phyloP scores from a whole-genome alignment of 2,113 vertebrate species.

The Nibea coibor region DNA sequence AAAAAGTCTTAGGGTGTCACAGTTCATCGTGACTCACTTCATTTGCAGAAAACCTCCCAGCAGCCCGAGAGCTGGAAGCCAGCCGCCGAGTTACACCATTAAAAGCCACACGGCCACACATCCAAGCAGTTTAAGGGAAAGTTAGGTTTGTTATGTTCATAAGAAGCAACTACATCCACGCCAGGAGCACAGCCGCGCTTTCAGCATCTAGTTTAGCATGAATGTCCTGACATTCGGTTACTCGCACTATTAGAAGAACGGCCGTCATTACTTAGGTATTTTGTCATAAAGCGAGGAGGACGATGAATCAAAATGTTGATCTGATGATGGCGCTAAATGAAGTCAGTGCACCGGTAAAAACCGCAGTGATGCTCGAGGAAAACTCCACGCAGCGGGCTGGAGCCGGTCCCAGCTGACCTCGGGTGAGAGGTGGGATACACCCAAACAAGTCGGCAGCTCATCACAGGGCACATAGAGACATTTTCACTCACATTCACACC shows the following conservation, averaged over 20 bases:
- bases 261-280: background rate
- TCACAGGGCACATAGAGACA: too few species aligned
- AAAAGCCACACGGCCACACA: background rate
- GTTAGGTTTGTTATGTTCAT: background rate
- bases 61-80: slow-evolving; percentile 28
- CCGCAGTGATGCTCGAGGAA: too few species aligned
- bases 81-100: slow-evolving; percentile 16
- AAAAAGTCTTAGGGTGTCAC: slow-evolving; percentile 31
- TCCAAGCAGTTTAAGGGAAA: background rate
- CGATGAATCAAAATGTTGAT: background rate
- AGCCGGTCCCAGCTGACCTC: too few species aligned
- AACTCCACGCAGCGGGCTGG: too few species aligned
- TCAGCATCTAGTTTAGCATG: background rate
- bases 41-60: slow-evolving; percentile 37
- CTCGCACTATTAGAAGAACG: background rate
- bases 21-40: slow-evolving; percentile 45
- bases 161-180: background rate
- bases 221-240: background rate
- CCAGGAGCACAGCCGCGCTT: background rate
- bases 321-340: background rate
- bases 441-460: too few species aligned
- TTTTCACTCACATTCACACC: too few species aligned
- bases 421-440: too few species aligned
- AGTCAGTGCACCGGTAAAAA: too few species aligned
- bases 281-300: background rate